These are phyloP conservation scores for Cantharis rustica DNA, from an alignment of 2,888 invertebrate genomes.

Conservation along the genomic window DNA sequence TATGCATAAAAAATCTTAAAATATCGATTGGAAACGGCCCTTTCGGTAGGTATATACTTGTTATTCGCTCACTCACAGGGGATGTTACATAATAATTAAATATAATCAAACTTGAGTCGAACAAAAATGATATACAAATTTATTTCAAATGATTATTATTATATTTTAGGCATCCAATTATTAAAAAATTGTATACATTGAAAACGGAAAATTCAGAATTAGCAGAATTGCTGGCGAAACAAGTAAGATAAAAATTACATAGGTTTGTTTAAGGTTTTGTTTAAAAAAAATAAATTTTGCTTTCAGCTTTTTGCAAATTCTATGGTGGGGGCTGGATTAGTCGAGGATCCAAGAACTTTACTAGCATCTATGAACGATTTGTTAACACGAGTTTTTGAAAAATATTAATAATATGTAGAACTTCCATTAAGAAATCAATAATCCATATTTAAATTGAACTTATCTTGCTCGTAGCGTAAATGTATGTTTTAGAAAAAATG, in stretches of 20 bases:
- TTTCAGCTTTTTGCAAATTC: slow-evolving; percentile 87
- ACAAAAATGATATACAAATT: not conserved
- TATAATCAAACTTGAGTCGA: not conserved
- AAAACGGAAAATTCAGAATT: slow-evolving; percentile 76
- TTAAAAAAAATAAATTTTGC: slow-evolving; percentile 29
- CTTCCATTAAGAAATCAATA: not conserved
- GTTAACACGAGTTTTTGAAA: slow-evolving; percentile 78
- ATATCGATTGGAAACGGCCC: not conserved
- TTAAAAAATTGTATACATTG: slow-evolving; percentile 83
- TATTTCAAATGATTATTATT: no score
- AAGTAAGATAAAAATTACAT: slow-evolving; percentile 59
- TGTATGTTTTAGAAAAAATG: not conserved
- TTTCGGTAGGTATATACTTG: not conserved
- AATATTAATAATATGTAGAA: slow-evolving; percentile 48
- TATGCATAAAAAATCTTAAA: not conserved
- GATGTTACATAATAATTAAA: not conserved
- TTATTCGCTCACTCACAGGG: not conserved
- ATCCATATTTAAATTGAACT: not conserved
- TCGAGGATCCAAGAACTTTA: slow-evolving; percentile 87
- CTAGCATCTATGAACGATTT: slow-evolving; percentile 87
- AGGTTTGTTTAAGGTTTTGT: not conserved
- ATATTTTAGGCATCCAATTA: slow-evolving; percentile 77
- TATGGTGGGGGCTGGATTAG: slow-evolving; percentile 92
- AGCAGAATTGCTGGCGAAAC: slow-evolving; percentile 83
- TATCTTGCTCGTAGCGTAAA: not conserved